Evolutionary conservation across 53 echinoderm and acorn worm species (phyloP), one percentile per base, ranked within the genome.

Genomic region (Astropecten irregularis): DNA sequence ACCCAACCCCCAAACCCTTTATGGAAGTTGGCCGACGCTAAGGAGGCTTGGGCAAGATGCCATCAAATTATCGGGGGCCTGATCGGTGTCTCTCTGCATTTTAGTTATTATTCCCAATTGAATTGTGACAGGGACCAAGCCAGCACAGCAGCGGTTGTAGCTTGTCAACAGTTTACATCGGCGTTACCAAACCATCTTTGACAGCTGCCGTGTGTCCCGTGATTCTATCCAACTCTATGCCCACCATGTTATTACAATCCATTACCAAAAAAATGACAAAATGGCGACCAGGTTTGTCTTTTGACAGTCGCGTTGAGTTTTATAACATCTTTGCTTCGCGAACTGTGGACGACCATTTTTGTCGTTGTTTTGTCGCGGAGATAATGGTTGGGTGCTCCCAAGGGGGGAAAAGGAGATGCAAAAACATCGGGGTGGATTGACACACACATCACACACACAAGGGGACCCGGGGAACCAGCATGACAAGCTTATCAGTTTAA

Each of bases 401-500:
- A 16, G 53, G 73, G 74, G n/a, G n/a, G n/a, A n/a, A 19, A 29
- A 52, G 11, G 20, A 13, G 2, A n/a, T 37, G 38, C 18, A 35
- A 34, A 71, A 71, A 52, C 71, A 33, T 71, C 71, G 71, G 50
- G 71, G 71, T n/a, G n/a, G n/a, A n/a, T n/a, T n/a, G n/a, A n/a
- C n/a, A n/a, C n/a, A n/a, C n/a, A n/a, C n/a, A n/a, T n/a, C n/a
- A n/a, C n/a, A n/a, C n/a, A n/a, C n/a, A n/a, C 27, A 50, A 71
- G 71, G 52, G 34, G 71, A 32, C 71, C 33, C 28, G 71, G 71
- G 71, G 29, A 21, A n/a, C n/a, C n/a, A 52, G 31, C 48, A 23
- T 29, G 65, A 44, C 40, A 83, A 88, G 46, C 87, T 68, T 48
- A 68, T 69, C 42, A 69, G 79, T 68, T 79, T 38, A 63, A 70